Evolutionary conservation across 2,888 invertebrate genomes (phyloP).

Genomic region (Melangyna quadrimaculata): DNA sequence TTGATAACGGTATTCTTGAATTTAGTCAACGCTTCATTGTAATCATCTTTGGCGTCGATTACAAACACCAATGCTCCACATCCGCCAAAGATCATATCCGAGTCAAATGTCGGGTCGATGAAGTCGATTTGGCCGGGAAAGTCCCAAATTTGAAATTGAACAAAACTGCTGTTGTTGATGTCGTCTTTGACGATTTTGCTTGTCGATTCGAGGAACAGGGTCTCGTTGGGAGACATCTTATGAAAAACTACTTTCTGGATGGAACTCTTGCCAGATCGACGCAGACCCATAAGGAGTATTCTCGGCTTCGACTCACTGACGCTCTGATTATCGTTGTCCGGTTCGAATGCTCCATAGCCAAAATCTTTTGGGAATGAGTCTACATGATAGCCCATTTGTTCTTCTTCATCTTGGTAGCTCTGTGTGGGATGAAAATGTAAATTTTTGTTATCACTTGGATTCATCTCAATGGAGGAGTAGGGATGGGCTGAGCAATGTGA

Average conservation of each 20-base stretch:
- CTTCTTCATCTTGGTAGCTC: constrained; percentile 84
- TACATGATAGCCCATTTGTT: constrained; percentile 82
- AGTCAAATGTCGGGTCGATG: constrained; percentile 97
- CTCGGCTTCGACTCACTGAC: constrained; percentile 87
- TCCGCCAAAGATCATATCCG: constrained; percentile 97
- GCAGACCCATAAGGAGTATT: constrained; percentile 95
- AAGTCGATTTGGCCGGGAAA: constrained; percentile 99
- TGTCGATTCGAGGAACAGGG: constrained; percentile 98
- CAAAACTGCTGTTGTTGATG: constrained; percentile 96
- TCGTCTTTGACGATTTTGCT: constrained; percentile 99
- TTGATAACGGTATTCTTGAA: constrained; percentile 96
- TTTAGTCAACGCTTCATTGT: constrained; percentile 96
- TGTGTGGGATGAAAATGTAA: constrained; percentile 68
- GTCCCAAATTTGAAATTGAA: constrained; percentile 99
- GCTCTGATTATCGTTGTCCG: constrained; percentile 86
- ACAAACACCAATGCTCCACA: constrained; percentile 99
- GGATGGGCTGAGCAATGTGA: constrained; percentile 2
- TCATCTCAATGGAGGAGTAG: constrained; percentile 2
- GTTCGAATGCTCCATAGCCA: constrained; percentile 94
- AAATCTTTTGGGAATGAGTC: constrained; percentile 94
- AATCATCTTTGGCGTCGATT: constrained; percentile 99
- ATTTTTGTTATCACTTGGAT: constrained; percentile 38
- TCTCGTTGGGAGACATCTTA: constrained; percentile 99
- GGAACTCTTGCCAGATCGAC: constrained; percentile 99
- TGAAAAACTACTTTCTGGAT: constrained; percentile 99